These are phyloP conservation scores for Perca fluviatilis DNA, from an alignment of 2,113 vertebrate species.

Conservation along the genomic window DNA sequence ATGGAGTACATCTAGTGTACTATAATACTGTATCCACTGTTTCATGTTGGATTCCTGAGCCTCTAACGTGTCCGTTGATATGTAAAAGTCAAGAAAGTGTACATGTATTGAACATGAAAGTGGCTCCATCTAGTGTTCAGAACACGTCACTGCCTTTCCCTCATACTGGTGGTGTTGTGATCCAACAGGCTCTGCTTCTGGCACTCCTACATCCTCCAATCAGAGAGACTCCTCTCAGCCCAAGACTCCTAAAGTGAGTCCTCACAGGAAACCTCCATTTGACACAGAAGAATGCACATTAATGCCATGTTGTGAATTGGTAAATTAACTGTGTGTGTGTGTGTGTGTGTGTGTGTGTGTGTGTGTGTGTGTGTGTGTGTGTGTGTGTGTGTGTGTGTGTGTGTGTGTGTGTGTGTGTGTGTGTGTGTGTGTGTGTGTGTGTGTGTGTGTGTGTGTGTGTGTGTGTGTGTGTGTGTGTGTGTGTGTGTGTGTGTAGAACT, in stretches of 20 bases:
- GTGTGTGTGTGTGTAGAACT: conserved; percentile 83
- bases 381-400: not conserved
- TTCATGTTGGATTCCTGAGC: not conserved
- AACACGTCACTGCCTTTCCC: not conserved
- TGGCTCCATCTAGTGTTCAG: conserved; percentile 62
- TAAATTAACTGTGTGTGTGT: not conserved
- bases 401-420: not conserved
- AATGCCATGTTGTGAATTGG: not conserved
- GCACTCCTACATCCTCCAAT: conserved; percentile 32
- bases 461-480: not conserved
- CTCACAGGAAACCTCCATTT: not conserved
- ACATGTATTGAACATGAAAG: not conserved
- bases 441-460: not conserved
- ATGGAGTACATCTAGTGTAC: not conserved
- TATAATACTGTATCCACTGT: not conserved
- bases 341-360: not conserved
- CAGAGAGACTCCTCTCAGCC: conserved; percentile 71
- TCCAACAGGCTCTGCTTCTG: conserved; percentile 50
- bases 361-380: not conserved
- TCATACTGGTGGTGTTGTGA: not conserved
- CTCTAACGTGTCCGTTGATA: not conserved
- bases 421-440: not conserved
- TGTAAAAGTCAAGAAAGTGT: too few species aligned
- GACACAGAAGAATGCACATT: not conserved
- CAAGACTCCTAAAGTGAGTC: conserved; percentile 75